phyloP scores from a whole-genome alignment of 2,888 invertebrate species.

The Fissipunctia ypsillon region DNA sequence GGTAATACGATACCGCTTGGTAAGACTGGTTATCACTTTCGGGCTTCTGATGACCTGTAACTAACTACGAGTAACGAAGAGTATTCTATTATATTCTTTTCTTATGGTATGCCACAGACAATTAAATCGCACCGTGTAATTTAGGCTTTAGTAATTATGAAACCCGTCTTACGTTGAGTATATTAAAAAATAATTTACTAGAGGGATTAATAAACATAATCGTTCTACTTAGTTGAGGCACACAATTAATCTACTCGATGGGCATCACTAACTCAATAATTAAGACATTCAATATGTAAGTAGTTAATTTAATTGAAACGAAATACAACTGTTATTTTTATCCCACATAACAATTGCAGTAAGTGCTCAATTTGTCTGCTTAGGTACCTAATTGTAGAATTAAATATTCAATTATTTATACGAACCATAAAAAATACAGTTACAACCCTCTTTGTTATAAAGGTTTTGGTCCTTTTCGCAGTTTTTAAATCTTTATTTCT shows the following conservation, averaged over 20 bases:
- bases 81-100: too few relatives aligned
- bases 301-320: conserved; percentile 16
- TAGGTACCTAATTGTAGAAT: background rate
- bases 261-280: background rate
- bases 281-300: background rate
- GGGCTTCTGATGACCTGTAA: too few relatives aligned
- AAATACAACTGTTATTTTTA: conserved; percentile 4
- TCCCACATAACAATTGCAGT: conserved; percentile 9
- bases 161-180: too few relatives aligned
- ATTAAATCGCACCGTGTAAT: background rate
- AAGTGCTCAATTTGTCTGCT: background rate
- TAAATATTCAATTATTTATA: conserved; percentile 18
- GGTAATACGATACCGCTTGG: too few relatives aligned
- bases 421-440: conserved; percentile 12
- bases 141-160: background rate
- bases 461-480: conserved; percentile 16
- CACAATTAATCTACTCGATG: background rate
- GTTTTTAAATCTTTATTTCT: conserved; percentile 25
- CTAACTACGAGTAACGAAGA: too few relatives aligned
- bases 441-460: conserved; percentile 20
- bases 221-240: background rate
- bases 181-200: background rate
- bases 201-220: background rate
- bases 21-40: too few relatives aligned
- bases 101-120: background rate